phyloP scores from a whole-genome alignment of 2,113 vertebrate species.

The Sialia sialis region DNA sequence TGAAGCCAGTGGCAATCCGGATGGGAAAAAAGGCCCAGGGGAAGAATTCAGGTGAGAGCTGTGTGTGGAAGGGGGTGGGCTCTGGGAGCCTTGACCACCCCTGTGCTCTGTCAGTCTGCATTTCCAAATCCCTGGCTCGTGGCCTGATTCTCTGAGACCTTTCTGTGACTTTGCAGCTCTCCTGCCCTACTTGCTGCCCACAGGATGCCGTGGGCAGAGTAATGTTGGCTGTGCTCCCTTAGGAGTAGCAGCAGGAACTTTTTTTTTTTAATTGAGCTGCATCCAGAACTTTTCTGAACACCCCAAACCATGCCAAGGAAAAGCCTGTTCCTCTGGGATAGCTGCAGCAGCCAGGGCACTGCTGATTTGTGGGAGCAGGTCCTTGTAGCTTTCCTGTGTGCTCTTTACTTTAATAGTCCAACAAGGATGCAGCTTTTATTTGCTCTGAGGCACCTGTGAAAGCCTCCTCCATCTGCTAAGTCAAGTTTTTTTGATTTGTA shows the following conservation, averaged over 20 bases:
- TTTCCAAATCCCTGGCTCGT: accelerated
- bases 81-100: neutral
- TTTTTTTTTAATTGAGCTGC: neutral
- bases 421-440: neutral
- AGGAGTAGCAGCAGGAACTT: neutral
- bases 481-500: neutral
- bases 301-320: neutral
- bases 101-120: neutral
- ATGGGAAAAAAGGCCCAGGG: constrained; percentile 82
- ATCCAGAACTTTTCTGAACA: neutral
- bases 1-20: constrained; percentile 86
- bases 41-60: constrained; percentile 80
- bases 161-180: constrained; percentile 17
- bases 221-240: neutral
- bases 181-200: neutral
- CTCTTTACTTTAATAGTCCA: neutral
- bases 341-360: neutral
- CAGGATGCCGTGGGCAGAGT: neutral
- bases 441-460: neutral
- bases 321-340: neutral
- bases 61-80: neutral
- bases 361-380: neutral
- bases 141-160: neutral
- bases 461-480: neutral
- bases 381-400: neutral